phyloP scores from a whole-genome alignment of 2,888 invertebrate species.

The Eumacrocentrus americanus region DNA sequence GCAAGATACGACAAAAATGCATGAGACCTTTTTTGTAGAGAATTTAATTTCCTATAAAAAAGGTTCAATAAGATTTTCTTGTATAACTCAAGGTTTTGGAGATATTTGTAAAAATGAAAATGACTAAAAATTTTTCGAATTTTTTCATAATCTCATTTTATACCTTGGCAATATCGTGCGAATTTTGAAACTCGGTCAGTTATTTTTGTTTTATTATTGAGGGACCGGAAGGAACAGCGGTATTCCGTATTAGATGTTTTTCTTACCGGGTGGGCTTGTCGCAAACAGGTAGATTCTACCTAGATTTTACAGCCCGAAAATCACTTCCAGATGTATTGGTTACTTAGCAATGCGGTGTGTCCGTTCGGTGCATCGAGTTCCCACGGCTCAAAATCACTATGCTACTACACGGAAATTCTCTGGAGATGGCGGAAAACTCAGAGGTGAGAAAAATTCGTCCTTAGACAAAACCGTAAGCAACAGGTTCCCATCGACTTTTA shows the following conservation, averaged over 20 bases:
- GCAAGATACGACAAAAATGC: too few relatives aligned
- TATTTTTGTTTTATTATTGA: too few relatives aligned
- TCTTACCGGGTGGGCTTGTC: constrained; percentile 3
- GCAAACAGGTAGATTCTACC: constrained; percentile 34
- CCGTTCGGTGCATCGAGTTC: constrained; percentile 41
- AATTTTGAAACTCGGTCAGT: not conserved
- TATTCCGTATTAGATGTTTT: not conserved
- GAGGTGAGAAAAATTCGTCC: not conserved
- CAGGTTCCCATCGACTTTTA: constrained; percentile 5
- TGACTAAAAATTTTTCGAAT: too few relatives aligned
- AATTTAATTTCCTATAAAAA: too few relatives aligned
- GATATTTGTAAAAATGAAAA: too few relatives aligned
- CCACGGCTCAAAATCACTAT: constrained; percentile 50
- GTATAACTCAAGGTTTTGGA: too few relatives aligned
- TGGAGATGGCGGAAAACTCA: not conserved
- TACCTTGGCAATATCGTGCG: too few relatives aligned
- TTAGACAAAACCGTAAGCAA: constrained; percentile 1
- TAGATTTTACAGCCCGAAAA: constrained; percentile 51
- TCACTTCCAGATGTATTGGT: constrained; percentile 55
- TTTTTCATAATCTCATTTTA: too few relatives aligned
- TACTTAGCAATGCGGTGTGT: constrained; percentile 42
- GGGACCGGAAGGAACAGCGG: too few relatives aligned
- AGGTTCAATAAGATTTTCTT: too few relatives aligned
- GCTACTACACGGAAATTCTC: constrained; percentile 45
- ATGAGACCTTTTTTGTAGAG: too few relatives aligned